Base-by-base conservation (phyloP, 2,888 invertebrate species). In the Priocnemis perturbator region DNA sequence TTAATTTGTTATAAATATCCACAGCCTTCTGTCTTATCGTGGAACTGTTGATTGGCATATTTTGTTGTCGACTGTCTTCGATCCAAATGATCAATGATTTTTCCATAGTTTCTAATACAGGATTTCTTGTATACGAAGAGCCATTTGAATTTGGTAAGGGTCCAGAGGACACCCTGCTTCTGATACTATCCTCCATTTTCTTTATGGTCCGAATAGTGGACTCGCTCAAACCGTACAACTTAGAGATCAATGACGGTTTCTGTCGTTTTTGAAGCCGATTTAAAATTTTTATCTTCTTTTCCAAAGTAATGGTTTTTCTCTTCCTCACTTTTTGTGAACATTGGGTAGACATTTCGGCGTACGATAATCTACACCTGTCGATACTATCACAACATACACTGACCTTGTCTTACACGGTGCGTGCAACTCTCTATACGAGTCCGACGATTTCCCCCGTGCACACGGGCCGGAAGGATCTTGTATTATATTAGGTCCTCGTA, bases 151-250 rank as follows among this genome's bases (percentile, higher is more conserved):
- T 56, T 37, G 37, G 14, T 26, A 53, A 53, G 11, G 44, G 26
- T 20, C 44, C 45, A 62, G 23, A 53, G 20, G 61, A 23, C 44
- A 62, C 5, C 2, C 55, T 55, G 17, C 21, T 55, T 9, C 17
- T 55, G 20, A 59, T 59, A 21, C n/a, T 55, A 44, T 55, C 17
- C 14, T 62, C 52, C 26, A 23, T 56, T 37, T 55, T 62, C 52
- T 62, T 62, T 48, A 62, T 26, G 48, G 44, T 26, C 26, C 26
- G 26, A 5, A 26, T 26, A 52, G 53, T 61, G 61, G 61, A 61
- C 44, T 61, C 53, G 30, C 30, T 61, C 19, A 61, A 50, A 20
- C 53, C 52, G 7, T 61, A 56, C 3, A 30, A 26, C 17, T 56
- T 23, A 56, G 56, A 21, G 15, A 56, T 56, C 14, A 23, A 56